phyloP scores from a whole-genome alignment of 2,113 vertebrate species.

The Anhinga rufa region DNA sequence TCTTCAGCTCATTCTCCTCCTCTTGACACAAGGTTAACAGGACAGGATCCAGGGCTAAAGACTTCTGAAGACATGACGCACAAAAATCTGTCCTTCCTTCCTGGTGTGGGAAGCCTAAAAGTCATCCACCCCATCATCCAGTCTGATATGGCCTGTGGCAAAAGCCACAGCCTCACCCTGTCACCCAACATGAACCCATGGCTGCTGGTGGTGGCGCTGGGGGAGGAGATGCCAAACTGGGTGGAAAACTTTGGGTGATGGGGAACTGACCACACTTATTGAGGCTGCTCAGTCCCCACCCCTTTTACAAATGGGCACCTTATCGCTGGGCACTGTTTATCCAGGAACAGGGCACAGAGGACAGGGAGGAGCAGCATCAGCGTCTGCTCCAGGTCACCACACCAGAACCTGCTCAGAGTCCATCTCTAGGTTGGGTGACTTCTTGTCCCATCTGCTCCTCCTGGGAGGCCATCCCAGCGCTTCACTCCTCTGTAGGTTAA shows the following conservation, averaged over 20 bases:
- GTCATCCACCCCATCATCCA: background rate
- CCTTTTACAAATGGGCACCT: constrained; percentile 27
- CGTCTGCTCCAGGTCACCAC: background rate
- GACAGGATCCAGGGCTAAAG: background rate
- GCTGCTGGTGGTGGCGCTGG: background rate
- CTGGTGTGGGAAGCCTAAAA: background rate
- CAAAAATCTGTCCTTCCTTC: background rate
- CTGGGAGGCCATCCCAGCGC: background rate
- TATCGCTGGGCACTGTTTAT: background rate
- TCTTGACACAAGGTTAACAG: background rate
- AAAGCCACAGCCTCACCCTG: background rate
- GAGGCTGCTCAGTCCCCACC: background rate
- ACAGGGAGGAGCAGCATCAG: constrained; percentile 1
- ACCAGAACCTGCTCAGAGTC: background rate
- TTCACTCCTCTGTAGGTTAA: background rate
- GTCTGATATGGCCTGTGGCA: background rate
- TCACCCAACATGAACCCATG: background rate
- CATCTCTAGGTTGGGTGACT: background rate
- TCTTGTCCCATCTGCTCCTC: background rate
- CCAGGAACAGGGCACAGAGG: background rate
- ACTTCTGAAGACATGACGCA: accelerated
- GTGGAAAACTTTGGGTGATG: background rate
- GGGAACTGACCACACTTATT: background rate
- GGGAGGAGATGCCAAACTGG: background rate
- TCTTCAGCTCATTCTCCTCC: background rate